Evolutionary conservation across 2,888 invertebrate genomes (phyloP).

Genomic region (Galerucella calmariensis): DNA sequence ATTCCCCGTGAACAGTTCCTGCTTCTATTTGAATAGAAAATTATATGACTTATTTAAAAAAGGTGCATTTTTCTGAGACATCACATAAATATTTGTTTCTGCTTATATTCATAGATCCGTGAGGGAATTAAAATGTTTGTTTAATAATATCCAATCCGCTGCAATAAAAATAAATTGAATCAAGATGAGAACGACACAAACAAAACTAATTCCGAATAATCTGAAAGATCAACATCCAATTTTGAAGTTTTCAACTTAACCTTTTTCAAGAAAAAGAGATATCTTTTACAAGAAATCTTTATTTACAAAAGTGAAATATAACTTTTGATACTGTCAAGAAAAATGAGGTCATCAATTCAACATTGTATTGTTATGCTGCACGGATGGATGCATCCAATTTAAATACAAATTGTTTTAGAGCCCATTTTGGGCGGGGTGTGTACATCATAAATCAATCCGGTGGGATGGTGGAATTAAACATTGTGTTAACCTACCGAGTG

Average conservation of each 20-base stretch:
- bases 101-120: no score
- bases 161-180: background rate
- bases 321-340: background rate
- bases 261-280: background rate
- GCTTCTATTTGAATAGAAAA: no score
- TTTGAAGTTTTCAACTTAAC: background rate
- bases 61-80: no score
- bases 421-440: constrained; percentile 2
- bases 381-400: constrained; percentile 10
- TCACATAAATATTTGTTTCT: no score
- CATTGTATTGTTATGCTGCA: constrained; percentile 2
- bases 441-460: constrained; percentile 1
- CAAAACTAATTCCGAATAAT: background rate
- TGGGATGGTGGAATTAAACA: background rate
- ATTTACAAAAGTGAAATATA: background rate
- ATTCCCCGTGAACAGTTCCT: no score
- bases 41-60: no score
- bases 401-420: constrained; percentile 9
- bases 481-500: constrained; percentile 1
- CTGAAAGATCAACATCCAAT: background rate
- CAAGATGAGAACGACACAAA: background rate
- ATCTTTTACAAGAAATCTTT: background rate
- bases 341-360: constrained; percentile 6
- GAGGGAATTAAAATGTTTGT: no score
- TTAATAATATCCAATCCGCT: background rate